Evolutionary conservation across 2,113 vertebrate genomes (phyloP).

Genomic region (Phalacrocorax aristotelis): DNA sequence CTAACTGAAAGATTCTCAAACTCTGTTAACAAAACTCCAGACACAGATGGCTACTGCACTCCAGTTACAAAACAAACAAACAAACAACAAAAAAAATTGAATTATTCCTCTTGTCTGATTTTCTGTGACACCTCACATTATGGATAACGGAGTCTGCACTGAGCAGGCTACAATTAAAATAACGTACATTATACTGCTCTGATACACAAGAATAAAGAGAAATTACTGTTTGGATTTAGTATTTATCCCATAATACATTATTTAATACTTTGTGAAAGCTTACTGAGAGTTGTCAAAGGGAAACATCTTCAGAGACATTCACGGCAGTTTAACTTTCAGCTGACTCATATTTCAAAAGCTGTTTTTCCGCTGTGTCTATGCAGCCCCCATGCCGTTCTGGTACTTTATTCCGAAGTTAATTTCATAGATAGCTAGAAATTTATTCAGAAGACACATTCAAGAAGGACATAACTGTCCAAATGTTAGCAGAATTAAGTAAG

Average conservation of each 20-base stretch:
- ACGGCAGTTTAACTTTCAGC: not conserved
- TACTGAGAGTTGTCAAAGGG: not conserved
- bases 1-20: not conserved
- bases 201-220: not conserved
- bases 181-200: not conserved
- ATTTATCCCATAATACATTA: not conserved
- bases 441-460: not conserved
- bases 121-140: not conserved
- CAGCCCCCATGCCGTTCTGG: not conserved
- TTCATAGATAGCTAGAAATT: not conserved
- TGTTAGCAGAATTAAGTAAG: not conserved
- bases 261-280: not conserved
- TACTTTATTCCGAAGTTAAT: not conserved
- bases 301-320: not conserved
- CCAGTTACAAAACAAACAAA: not conserved
- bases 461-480: not conserved
- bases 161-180: not conserved
- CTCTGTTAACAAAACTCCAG: not conserved
- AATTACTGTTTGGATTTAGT: not conserved
- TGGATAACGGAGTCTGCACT: not conserved
- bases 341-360: not conserved
- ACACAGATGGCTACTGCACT: not conserved
- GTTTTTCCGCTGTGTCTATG: not conserved
- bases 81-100: too few relatives aligned
- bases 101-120: not conserved